Evolutionary conservation across 2,113 vertebrate species (phyloP).

Genomic region (Mungos mungo): DNA sequence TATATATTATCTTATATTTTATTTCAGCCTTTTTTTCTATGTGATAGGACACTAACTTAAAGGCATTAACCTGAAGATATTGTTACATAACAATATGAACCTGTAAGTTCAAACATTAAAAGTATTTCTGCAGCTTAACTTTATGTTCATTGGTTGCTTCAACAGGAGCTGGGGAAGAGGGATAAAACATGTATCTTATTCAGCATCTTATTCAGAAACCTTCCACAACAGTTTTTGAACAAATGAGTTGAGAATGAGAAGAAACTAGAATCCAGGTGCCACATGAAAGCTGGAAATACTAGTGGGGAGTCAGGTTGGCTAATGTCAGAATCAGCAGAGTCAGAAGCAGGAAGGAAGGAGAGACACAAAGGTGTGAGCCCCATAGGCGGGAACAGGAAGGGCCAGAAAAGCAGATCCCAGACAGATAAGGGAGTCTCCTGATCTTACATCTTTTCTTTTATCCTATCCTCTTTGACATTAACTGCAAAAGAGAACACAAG

Average conservation of each 20-base stretch:
- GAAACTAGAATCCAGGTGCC: not conserved
- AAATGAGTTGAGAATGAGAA: not conserved
- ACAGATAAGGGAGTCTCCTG: not conserved
- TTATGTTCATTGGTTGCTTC: not conserved
- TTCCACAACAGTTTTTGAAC: not conserved
- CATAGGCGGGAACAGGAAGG: not conserved
- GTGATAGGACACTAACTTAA: constrained; percentile 17
- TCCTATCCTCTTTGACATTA: not conserved
- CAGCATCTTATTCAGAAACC: not conserved
- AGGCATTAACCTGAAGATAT: not conserved
- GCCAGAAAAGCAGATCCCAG: not conserved
- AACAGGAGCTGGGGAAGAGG: not conserved
- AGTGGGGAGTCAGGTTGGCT: not conserved
- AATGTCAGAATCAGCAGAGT: not conserved
- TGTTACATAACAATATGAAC: not conserved
- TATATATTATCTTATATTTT: not conserved
- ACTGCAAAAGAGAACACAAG: not conserved
- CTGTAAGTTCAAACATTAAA: constrained; percentile 34
- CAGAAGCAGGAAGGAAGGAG: not conserved
- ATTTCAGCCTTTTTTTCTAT: not conserved
- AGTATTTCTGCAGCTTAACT: not conserved
- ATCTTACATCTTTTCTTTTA: not conserved
- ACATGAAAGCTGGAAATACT: not conserved
- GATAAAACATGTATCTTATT: not conserved
- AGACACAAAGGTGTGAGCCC: not conserved